Evolutionary conservation across 1,140 invertebrate species (phyloP).

Genomic region (Diorhabda elongata): DNA sequence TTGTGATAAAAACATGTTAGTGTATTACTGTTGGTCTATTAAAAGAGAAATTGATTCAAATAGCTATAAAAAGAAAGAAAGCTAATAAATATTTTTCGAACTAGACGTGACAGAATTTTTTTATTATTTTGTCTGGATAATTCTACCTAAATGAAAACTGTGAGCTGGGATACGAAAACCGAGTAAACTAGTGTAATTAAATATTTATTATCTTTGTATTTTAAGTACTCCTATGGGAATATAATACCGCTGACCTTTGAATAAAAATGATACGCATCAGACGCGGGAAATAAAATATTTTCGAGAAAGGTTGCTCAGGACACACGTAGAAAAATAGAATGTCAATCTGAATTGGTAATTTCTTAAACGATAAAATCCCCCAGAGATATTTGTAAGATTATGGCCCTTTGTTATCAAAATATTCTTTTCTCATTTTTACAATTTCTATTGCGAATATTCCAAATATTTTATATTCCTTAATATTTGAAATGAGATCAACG

Average conservation of each 20-base stretch:
- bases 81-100: too few relatives aligned
- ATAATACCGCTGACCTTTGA: background rate
- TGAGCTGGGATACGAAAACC: too few relatives aligned
- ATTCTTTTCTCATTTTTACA: background rate
- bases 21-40: too few relatives aligned
- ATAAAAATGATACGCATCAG: constrained; percentile 1
- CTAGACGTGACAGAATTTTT: too few relatives aligned
- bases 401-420: background rate
- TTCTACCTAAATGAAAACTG: too few relatives aligned
- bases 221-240: background rate
- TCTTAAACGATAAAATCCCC: background rate
- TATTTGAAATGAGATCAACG: background rate
- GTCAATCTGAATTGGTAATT: background rate
- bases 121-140: too few relatives aligned
- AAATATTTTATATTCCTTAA: background rate
- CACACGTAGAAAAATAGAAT: background rate
- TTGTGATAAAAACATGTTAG: too few relatives aligned
- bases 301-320: background rate
- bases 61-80: too few relatives aligned
- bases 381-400: background rate
- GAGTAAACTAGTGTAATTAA: too few relatives aligned
- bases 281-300: background rate
- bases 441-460: background rate
- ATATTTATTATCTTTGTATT: too few relatives aligned
- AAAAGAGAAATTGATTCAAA: too few relatives aligned